Evolutionary conservation across 2,888 invertebrate genomes (phyloP).

Genomic region (Cryptophagus acutangulus): DNA sequence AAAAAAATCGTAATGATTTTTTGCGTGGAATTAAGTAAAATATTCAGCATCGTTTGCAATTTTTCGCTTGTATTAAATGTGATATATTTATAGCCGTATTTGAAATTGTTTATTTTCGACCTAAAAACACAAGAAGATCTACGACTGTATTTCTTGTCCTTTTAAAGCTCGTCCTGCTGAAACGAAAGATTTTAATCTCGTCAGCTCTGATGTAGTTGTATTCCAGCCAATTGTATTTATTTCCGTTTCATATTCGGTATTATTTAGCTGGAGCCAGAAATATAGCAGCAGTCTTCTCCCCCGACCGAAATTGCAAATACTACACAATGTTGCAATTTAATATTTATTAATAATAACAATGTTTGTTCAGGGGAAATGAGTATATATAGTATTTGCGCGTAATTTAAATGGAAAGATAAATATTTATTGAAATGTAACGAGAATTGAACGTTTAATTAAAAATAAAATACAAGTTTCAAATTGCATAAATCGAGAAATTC

Average conservation of each 20-base stretch:
- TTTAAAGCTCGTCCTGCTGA: not conserved
- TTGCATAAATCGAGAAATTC: no score
- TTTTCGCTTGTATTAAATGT: no score
- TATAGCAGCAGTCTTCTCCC: not conserved
- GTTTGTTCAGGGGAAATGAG: not conserved
- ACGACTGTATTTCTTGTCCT: conserved; percentile 2
- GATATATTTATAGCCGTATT: not conserved
- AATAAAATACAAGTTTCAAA: no score
- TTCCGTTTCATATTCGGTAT: no score
- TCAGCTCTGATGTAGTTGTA: conserved; percentile 2
- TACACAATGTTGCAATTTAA: not conserved
- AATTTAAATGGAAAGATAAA: conserved; percentile 1
- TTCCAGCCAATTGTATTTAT: not conserved
- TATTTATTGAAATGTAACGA: not conserved
- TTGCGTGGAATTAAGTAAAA: no score
- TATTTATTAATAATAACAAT: conserved; percentile 1
- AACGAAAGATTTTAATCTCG: conserved; percentile 1
- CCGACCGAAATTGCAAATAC: no score
- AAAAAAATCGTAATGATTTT: no score
- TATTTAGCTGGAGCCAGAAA: no score
- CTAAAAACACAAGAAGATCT: conserved; percentile 1
- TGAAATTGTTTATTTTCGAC: conserved; percentile 1
- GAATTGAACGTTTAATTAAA: not conserved
- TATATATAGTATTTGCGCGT: not conserved
- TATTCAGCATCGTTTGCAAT: no score